Conservation (phyloP, 2,113 vertebrate genomes). For the Oryzias woworae region DNA sequence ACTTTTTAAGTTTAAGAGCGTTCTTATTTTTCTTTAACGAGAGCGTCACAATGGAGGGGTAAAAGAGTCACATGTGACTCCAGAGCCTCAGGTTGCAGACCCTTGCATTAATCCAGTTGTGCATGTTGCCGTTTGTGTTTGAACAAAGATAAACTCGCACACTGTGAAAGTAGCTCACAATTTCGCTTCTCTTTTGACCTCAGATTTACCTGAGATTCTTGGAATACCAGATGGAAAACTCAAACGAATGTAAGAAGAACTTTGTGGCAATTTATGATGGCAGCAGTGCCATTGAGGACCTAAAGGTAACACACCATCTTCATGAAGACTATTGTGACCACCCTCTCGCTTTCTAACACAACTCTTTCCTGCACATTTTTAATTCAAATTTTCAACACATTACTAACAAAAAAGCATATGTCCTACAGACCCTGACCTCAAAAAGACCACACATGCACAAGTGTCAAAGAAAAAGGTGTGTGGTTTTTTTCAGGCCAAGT, state of each 20-base stretch:
- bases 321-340: background rate
- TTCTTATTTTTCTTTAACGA: too few species aligned
- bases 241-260: conserved; percentile 97
- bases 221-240: conserved; percentile 97
- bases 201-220: conserved; percentile 94
- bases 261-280: conserved; percentile 96
- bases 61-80: too few species aligned
- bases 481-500: conserved; percentile 83
- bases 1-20: too few species aligned
- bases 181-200: conserved; percentile 2
- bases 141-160: too few species aligned
- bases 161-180: too few species aligned
- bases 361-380: conserved; percentile 3
- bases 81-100: too few species aligned
- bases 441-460: conserved; percentile 34
- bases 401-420: conserved; percentile 30
- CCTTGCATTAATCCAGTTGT: too few species aligned
- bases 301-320: conserved; percentile 75
- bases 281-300: conserved; percentile 92
- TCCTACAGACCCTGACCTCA: conserved; percentile 44
- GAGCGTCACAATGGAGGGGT: too few species aligned
- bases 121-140: too few species aligned
- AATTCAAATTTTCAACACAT: background rate
- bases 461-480: conserved; percentile 17
- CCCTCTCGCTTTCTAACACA: too few species aligned